Percentiles rank a stretch among this genome's conserved stretches.
Evolutionary conservation across 2,797 vertebrate genomes (phyloP).

Genomic region (Coranthus polyacanthus): DNA sequence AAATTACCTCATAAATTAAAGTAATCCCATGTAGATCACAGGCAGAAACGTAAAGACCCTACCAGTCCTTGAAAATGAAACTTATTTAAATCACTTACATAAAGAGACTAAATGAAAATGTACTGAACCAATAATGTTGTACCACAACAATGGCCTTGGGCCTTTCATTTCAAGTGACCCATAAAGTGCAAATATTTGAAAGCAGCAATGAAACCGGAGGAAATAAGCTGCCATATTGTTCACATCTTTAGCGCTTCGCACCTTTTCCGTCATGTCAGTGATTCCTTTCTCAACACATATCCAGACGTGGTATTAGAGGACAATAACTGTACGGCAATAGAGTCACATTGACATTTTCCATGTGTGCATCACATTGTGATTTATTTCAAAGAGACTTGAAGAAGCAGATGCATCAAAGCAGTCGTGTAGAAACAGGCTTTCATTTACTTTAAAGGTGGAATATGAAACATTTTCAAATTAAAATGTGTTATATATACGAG

Average conservation of each 20-base stretch:
- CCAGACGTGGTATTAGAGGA: slow-evolving; percentile 32
- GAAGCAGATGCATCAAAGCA: slow-evolving; percentile 14
- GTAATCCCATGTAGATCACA: slow-evolving; percentile 33
- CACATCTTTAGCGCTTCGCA: slow-evolving; percentile 44
- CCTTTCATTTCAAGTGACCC: slow-evolving; percentile 47
- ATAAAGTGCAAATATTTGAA: slow-evolving; percentile 22
- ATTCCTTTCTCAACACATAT: slow-evolving; percentile 35
- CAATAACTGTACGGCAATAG: too few species aligned
- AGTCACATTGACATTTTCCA: slow-evolving; percentile 53
- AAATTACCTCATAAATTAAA: slow-evolving; percentile 63
- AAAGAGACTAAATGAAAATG: slow-evolving; percentile 38
- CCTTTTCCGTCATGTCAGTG: slow-evolving; percentile 41
- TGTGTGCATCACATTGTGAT: slow-evolving; percentile 32
- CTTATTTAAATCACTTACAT: slow-evolving; percentile 45
- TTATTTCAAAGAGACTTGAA: slow-evolving; percentile 33
- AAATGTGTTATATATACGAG: too few species aligned
- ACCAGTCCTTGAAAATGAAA: slow-evolving; percentile 23
- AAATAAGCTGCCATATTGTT: slow-evolving; percentile 38
- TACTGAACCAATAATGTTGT: slow-evolving; percentile 28
- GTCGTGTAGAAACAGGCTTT: too few species aligned
- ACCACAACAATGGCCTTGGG: slow-evolving; percentile 11
- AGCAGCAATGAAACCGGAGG: slow-evolving; percentile 36
- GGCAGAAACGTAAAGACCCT: slow-evolving; percentile 25
- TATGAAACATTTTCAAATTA: too few species aligned
- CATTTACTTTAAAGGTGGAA: too few species aligned